Evolutionary conservation across 2,888 invertebrate genomes (phyloP).

Genomic region (Opisthograptis luteolata): DNA sequence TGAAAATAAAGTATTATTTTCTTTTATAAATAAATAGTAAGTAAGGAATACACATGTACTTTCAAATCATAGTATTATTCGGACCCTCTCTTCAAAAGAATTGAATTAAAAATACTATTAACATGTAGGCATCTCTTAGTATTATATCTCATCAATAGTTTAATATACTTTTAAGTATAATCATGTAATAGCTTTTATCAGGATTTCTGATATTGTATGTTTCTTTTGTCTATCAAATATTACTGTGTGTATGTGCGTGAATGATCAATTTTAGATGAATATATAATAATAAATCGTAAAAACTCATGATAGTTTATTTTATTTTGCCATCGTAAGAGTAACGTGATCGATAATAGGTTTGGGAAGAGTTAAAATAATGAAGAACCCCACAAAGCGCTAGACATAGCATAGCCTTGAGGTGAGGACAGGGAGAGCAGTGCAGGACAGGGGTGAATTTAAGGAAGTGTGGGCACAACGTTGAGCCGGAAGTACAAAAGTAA

Average conservation of each 20-base stretch:
- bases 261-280: conserved; percentile 82
- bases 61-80: conserved; percentile 56
- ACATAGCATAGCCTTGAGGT: no score
- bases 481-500: no score
- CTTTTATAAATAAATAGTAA: conserved; percentile 70
- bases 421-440: no score
- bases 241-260: conserved; percentile 80
- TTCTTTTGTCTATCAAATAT: conserved; percentile 55
- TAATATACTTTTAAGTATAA: conserved; percentile 38
- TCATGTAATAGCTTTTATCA: conserved; percentile 11
- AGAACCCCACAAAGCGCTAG: no score
- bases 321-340: no score
- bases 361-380: no score
- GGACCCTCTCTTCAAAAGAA: conserved; percentile 41
- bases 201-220: conserved; percentile 57
- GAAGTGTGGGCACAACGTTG: no score
- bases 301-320: no score
- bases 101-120: conserved; percentile 23
- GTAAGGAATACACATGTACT: conserved; percentile 65
- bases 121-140: conserved; percentile 42
- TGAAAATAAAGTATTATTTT: conserved; percentile 75
- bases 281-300: conserved; percentile 41
- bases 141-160: no score
- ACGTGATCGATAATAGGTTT: no score
- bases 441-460: no score